Base-by-base conservation (phyloP, 2,797 vertebrate species). In the Pseudomugil gertrudae region DNA sequence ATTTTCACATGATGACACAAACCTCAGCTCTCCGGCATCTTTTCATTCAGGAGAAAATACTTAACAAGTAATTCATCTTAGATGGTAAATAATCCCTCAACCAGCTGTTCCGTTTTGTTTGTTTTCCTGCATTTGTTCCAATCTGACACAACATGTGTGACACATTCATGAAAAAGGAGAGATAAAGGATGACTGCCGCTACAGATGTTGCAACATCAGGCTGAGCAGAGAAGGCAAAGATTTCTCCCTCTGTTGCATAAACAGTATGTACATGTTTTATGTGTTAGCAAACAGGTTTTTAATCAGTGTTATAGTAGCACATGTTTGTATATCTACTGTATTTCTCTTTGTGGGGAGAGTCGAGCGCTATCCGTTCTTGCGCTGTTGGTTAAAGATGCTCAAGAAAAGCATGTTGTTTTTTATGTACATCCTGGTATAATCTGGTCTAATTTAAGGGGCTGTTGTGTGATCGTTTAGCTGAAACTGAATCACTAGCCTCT, bases 341-440 rank as follows among this genome's bases (percentile, higher is more conserved):
- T n/a, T n/a, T n/a, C n/a, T n/a, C n/a, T n/a, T n/a, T n/a, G n/a
- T 15, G 15, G 69, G 60, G 72, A 30, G 38, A 55, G 52, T 9
- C 23, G 50, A 45, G 43, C 76, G 51, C 0, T 15, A 73, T 69
- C 52, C 8, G 35, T 58, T 23, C 2, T 55, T 27, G 62, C 61
- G 66, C 40, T 59, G 60, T 76, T 54, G 76, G 72, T 74, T 62
- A 29, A 78, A 72, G 21, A 83, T 86, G 78, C 52, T 81, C 67
- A 70, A 66, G 82, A 66, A 79, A 65, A 50, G 57, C 57, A 53
- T 53, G 83, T 7, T 76, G 78, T 81, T 76, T 79, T 85, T 84
- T 57, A 84, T 50, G 73, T 48, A n/a, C n/a, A n/a, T n/a, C n/a
- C n/a, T n/a, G n/a, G n/a, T n/a, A n/a, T n/a, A n/a, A n/a, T n/a